Conservation (phyloP, 2,113 vertebrate genomes). For the Cephalopterus ornatus region DNA sequence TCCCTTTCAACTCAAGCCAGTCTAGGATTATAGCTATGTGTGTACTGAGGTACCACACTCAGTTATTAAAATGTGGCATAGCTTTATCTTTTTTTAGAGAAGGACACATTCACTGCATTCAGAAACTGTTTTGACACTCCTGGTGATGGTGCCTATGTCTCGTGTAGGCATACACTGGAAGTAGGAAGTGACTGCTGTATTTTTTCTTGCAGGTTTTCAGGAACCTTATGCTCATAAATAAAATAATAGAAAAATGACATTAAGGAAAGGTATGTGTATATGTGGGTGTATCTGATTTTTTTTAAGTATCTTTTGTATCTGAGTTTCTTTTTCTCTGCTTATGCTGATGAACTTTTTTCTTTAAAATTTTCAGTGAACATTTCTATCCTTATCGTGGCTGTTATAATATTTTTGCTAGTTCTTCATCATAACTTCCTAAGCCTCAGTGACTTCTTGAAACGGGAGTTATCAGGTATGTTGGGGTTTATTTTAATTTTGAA, state of each 20-base stretch:
- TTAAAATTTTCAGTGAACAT: conserved; percentile 84
- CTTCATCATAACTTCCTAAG: conserved; percentile 90
- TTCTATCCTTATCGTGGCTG: conserved; percentile 83
- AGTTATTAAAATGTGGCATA: background rate
- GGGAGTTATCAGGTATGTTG: conserved; percentile 81
- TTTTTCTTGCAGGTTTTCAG: conserved; percentile 39
- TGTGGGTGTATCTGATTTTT: background rate
- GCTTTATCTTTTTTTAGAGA: background rate
- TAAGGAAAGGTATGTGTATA: conserved; percentile 81
- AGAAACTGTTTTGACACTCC: background rate
- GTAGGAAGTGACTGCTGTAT: background rate
- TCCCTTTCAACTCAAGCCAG: background rate
- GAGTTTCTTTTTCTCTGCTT: background rate
- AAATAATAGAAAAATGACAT: conserved; percentile 74
- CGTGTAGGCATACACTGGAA: background rate
- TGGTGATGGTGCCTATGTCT: background rate
- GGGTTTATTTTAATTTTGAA: background rate
- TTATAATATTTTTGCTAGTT: conserved; percentile 87
- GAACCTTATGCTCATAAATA: background rate
- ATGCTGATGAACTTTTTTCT: background rate
- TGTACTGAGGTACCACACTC: background rate
- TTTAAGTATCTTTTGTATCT: background rate
- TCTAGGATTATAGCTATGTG: background rate
- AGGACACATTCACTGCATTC: background rate
- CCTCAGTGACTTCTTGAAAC: conserved; percentile 88